A percentile compares a stretch with the other conserved stretches of the same genome.
phyloP scores from a whole-genome alignment of 2,797 vertebrate species.

The Malacoraja senta region DNA sequence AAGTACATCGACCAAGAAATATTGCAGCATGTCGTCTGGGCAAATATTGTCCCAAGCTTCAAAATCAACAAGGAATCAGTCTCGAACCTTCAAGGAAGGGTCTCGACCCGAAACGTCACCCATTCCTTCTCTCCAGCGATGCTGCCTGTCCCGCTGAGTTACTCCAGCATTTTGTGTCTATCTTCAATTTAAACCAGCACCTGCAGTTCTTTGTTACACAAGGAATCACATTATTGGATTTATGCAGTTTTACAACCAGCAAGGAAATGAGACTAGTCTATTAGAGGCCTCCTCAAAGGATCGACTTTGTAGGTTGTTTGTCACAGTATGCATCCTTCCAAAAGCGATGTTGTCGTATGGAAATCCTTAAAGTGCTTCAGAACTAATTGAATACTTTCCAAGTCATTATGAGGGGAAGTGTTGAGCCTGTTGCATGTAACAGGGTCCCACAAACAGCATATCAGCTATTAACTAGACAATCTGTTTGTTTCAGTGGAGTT shows the following conservation, averaged over 20 bases:
- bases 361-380: not conserved
- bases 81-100: too few species aligned
- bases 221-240: not conserved
- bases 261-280: not conserved
- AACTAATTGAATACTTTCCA: not conserved
- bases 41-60: not conserved
- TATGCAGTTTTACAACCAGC: not conserved
- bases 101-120: too few species aligned
- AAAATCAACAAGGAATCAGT: not conserved
- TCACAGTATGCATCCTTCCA: not conserved
- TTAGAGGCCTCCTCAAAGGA: not conserved
- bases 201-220: too few species aligned
- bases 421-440: not conserved
- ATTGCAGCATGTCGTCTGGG: not conserved
- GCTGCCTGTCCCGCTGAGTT: too few species aligned
- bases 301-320: not conserved
- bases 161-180: too few species aligned
- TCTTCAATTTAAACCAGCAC: too few species aligned
- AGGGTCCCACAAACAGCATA: not conserved
- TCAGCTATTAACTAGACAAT: not conserved
- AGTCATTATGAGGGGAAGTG: not conserved
- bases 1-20: not conserved
- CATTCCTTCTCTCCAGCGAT: too few species aligned
- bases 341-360: not conserved
- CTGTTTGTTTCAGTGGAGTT: not conserved